phyloP scores from a whole-genome alignment of 2,888 invertebrate species.

The Heliothis peltigera region DNA sequence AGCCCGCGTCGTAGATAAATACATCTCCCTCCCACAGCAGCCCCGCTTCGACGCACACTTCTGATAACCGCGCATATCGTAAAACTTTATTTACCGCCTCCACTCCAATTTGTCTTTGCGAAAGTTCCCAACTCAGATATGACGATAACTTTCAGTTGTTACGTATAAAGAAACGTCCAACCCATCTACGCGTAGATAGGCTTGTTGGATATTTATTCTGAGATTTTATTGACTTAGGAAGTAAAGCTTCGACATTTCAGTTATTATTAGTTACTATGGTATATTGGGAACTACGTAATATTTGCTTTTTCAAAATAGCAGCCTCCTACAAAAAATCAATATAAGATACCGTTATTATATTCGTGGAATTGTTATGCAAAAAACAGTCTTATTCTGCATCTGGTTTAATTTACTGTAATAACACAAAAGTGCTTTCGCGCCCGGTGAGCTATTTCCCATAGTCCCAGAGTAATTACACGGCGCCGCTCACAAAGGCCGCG shows the following conservation, averaged over 20 bases:
- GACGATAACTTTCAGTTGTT: slow-evolving; percentile 77
- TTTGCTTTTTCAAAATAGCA: slow-evolving; percentile 1
- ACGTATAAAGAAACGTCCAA: slow-evolving; percentile 70
- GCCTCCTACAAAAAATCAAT: too few relatives aligned
- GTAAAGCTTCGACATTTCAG: slow-evolving; percentile 4
- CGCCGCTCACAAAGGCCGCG: slow-evolving; percentile 80
- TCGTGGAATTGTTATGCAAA: too few relatives aligned
- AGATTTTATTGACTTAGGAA: slow-evolving; percentile 47
- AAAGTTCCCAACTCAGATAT: slow-evolving; percentile 81
- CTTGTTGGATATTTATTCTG: slow-evolving; percentile 60
- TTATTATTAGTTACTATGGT: slow-evolving; percentile 15
- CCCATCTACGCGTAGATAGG: slow-evolving; percentile 65
- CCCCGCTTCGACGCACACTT: slow-evolving; percentile 74
- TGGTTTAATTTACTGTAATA: slow-evolving; percentile 81
- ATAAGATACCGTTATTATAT: background rate
- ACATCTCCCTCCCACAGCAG: slow-evolving; percentile 68
- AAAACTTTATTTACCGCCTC: slow-evolving; percentile 86
- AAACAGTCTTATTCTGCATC: slow-evolving; percentile 59
- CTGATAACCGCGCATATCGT: slow-evolving; percentile 86
- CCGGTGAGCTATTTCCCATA: slow-evolving; percentile 85
- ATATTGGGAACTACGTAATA: slow-evolving; percentile 2
- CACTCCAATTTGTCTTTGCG: slow-evolving; percentile 83
- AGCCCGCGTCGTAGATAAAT: slow-evolving; percentile 75
- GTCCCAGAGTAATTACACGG: slow-evolving; percentile 87
- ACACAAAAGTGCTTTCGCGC: slow-evolving; percentile 80